Evolutionary conservation across 2,113 vertebrate species (phyloP).

Genomic region (Entelurus aequoreus): DNA sequence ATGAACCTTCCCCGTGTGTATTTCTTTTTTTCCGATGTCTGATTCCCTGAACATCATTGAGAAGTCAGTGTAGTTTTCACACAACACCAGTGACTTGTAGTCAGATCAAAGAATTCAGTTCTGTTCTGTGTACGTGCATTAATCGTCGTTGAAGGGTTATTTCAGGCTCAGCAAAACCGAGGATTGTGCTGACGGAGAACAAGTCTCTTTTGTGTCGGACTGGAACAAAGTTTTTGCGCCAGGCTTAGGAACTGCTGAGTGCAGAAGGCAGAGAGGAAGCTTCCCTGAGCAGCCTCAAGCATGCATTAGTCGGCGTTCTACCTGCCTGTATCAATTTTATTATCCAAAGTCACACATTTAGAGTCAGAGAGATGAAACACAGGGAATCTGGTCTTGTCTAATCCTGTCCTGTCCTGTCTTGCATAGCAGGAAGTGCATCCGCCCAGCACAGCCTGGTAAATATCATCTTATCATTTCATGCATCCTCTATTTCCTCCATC

Average conservation of each 20-base stretch:
- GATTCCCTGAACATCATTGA: constrained; percentile 16
- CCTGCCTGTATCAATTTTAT: constrained; percentile 35
- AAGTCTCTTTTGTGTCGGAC: constrained; percentile 39
- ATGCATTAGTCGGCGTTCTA: constrained; percentile 25
- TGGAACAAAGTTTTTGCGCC: constrained; percentile 43
- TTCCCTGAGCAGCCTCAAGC: constrained; percentile 20
- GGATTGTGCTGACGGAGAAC: constrained; percentile 43
- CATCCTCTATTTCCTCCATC: too few relatives aligned
- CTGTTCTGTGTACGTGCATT: constrained; percentile 11
- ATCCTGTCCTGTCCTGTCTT: constrained; percentile 32
- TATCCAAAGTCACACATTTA: constrained; percentile 25
- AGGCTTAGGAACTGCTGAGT: constrained; percentile 44
- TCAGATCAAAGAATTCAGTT: constrained; percentile 37
- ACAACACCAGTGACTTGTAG: constrained; percentile 15
- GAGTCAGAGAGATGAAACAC: constrained; percentile 16
- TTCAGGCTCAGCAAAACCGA: constrained; percentile 34
- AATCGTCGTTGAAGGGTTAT: constrained; percentile 17
- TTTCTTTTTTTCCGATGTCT: constrained; percentile 3
- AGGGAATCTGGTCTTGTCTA: constrained; percentile 20
- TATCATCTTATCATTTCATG: neutral
- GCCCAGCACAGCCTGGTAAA: constrained; percentile 14
- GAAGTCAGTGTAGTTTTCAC: constrained; percentile 19
- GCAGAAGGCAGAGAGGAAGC: constrained; percentile 26
- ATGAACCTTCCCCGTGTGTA: constrained; percentile 16
- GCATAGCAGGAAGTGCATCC: constrained; percentile 13